Evolutionary conservation across 2,888 invertebrate genomes (phyloP).

Genomic region (Hydraecia micacea): DNA sequence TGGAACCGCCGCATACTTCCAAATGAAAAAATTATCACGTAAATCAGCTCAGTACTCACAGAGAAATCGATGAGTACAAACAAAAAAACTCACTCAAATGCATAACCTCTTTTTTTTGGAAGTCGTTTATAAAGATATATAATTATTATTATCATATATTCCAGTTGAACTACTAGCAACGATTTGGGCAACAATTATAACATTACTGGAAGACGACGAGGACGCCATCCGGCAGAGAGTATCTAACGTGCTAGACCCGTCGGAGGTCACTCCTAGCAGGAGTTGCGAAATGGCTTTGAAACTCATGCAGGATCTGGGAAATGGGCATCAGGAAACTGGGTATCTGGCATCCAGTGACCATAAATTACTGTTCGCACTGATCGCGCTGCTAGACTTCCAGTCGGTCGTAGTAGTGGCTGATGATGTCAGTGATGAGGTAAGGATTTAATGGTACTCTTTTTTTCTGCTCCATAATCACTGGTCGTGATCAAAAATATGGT

Average conservation of each 20-base stretch:
- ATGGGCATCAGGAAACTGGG: not conserved
- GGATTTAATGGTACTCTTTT: not conserved
- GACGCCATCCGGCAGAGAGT: conserved; percentile 77
- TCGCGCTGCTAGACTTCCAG: conserved; percentile 81
- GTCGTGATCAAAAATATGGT: not conserved
- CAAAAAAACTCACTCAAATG: not conserved
- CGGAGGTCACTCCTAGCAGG: conserved; percentile 35
- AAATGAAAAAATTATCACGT: not conserved
- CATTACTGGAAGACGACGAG: conserved; percentile 90
- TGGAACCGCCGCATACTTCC: not conserved
- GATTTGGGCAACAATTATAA: conserved; percentile 82
- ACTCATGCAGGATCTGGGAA: not conserved
- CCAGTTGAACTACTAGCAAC: conserved; percentile 79
- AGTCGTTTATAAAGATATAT: not conserved
- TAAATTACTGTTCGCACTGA: conserved; percentile 61
- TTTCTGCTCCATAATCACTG: not conserved
- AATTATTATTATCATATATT: conserved; percentile 33
- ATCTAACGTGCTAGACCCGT: conserved; percentile 56
- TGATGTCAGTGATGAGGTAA: conserved; percentile 79
- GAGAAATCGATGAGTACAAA: not conserved
- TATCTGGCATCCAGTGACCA: not conserved
- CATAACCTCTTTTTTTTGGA: not conserved
- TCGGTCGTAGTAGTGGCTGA: conserved; percentile 77
- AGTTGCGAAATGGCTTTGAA: conserved; percentile 3
- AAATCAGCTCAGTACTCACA: not conserved